Conservation (phyloP, 1,140 invertebrate genomes). For the Zaprionus africanus region DNA sequence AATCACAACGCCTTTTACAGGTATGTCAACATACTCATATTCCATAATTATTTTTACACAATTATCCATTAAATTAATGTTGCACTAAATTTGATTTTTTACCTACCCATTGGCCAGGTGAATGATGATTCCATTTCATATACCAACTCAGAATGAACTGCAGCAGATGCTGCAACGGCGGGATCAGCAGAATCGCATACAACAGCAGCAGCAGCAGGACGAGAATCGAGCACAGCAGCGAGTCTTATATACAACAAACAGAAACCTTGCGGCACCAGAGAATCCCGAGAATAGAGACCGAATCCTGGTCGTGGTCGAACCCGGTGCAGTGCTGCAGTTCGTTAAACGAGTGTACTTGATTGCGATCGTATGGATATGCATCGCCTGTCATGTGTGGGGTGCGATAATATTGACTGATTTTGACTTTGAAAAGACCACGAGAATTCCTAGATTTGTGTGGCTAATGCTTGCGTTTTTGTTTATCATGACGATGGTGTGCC, state of each 20-base stretch:
- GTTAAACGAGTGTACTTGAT: background rate
- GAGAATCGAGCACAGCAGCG: background rate
- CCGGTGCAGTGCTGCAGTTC: background rate
- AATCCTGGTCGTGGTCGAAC: background rate
- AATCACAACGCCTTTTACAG: no score
- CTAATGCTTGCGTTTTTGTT: background rate
- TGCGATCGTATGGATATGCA: background rate
- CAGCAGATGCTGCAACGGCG: background rate
- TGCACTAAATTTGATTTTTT: no score
- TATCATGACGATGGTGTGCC: slow-evolving; percentile 18
- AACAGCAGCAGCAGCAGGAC: slow-evolving; percentile 8
- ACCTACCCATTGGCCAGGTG: no score
- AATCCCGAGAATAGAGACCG: background rate
- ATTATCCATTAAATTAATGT: no score
- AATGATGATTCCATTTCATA: background rate
- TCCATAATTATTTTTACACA: no score
- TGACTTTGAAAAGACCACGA: background rate
- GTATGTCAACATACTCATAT: no score
- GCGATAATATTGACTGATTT: background rate
- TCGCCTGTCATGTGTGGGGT: background rate
- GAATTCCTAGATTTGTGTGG: slow-evolving; percentile 21
- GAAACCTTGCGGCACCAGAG: background rate
- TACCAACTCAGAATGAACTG: no score
- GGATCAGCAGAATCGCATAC: background rate
- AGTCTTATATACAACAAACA: background rate